Base-by-base conservation (phyloP, 2,888 invertebrate species). In the Microplitis manilae region DNA sequence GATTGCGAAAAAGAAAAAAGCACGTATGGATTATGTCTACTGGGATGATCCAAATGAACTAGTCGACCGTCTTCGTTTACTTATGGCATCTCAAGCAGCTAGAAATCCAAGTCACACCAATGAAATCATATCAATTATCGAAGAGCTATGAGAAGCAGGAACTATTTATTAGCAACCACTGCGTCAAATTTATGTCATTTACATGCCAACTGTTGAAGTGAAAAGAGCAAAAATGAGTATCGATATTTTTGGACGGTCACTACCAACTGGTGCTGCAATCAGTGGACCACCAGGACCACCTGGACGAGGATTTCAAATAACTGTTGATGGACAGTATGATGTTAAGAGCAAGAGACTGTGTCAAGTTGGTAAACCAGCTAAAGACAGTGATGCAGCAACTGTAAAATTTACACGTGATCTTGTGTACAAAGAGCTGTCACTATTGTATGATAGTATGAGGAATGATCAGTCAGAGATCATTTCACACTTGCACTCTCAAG, bases 1-100 rank as follows among this genome's bases (percentile, higher is more conserved):
- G 62, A 62, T 62, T 62, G 41, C 41, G 9, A 50, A 4, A 50
- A 62, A 62, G 6, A 6, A 30, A 9, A 50, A 50, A 6, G 17
- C 5, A 40, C 64, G 15, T 17, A 73, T 61, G 15, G 79, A 79
- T 76, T 79, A 81, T 68, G 71, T 80, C 5, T 76, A 81, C 72
- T 83, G 78, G 76, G 79, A 82, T 74, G 77, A 81, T 74, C 79
- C 81, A 0, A 82, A 81, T 64, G 78, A 81, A 69, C 64, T 83
- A 4, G 82, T 82, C 0, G 75, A 83, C 62, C 77, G 79, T 30
- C 62, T 81, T 7, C 62, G 79, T 0, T 69, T 82, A n/a, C 67
- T 82, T 2, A 13, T 80, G 1, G 79, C 79, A 17, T 80, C 79
- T 8, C 78, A 76, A 75, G 65, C 74, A 30, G 82, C 82, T 15